Conservation (phyloP, 2,888 invertebrate species). For the Xanthorhoe designata region DNA sequence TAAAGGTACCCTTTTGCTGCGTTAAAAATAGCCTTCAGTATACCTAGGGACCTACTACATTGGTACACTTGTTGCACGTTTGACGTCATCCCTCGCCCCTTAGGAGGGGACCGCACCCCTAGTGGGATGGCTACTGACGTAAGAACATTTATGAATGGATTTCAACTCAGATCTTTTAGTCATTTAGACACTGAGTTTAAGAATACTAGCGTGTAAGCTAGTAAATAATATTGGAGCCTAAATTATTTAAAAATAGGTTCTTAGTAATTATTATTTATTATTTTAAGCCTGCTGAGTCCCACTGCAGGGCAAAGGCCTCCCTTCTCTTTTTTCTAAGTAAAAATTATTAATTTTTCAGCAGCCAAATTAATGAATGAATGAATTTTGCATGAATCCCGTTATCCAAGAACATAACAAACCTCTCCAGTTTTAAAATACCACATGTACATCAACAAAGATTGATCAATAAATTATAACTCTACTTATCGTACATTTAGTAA, state of each 20-base stretch:
- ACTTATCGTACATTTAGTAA: not conserved
- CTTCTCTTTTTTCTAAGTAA: too few relatives aligned
- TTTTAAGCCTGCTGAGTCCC: too few relatives aligned
- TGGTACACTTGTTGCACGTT: conserved; percentile 80
- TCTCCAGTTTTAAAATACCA: not conserved
- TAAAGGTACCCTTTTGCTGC: conserved; percentile 12
- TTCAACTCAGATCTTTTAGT: conserved; percentile 62
- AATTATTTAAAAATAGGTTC: too few relatives aligned
- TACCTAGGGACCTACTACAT: conserved; percentile 67
- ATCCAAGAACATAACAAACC: not conserved
- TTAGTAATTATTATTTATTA: too few relatives aligned
- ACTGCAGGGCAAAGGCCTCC: too few relatives aligned
- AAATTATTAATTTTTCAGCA: too few relatives aligned
- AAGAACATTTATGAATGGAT: conserved; percentile 80
- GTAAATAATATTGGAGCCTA: too few relatives aligned
- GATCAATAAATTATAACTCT: not conserved
- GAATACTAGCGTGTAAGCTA: too few relatives aligned
- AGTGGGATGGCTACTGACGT: conserved; percentile 73
- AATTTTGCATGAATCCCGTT: not conserved
- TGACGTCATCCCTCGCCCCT: conserved; percentile 76
- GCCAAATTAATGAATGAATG: too few relatives aligned
- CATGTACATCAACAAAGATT: not conserved
- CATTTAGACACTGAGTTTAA: conserved; percentile 25
- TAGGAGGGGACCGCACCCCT: conserved; percentile 66
- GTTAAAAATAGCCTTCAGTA: conserved; percentile 74